Base-by-base conservation (phyloP, 2,888 invertebrate species). In the Bedellia somnulentella region DNA sequence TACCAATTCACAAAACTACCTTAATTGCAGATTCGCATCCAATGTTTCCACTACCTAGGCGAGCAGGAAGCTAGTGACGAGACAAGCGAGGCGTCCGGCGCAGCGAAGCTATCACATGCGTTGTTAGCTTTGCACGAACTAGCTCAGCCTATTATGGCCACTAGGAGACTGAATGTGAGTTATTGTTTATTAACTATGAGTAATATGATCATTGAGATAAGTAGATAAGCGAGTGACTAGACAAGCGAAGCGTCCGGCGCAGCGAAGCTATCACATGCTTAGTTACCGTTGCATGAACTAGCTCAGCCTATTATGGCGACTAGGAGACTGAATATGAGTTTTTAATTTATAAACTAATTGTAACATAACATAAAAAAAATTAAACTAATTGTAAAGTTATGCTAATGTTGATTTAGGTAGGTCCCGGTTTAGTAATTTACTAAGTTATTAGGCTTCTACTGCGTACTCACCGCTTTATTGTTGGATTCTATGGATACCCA, bases 31-130 rank as follows among this genome's bases (percentile, higher is more conserved):
- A 82, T 89, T 35, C 82, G 95, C 34, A 94, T 97, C 24, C 94
- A 95, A 57, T 97, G 96, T 63, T 96, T 97, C 76, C 93, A 93
- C 73, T 94, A 93, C 70, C 76, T 97, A 40, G 80, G 80, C 1
- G 76, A 64, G 35, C 66, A 64, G 43, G 62, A 61, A 37, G 38
- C 45, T 15, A 39, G 31, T 18, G 36, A 34, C 6, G 38, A 15
- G 5, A 31, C 34, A 10, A 37, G 29, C 8, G 32, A n/a, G 8
- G 27, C 18, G 31, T 17, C 8, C 4, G 32, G 15, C 29, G 12
- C 27, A 37, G 35, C 13, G 25, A 30, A 22, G 2, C 49, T 67
- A 2, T 66, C 68, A 30, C 57, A 49, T 26, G 62, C 68, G 35
- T 51, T 67, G 41, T 51, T 58, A 4, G 49, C 61, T 32, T 57